These are phyloP conservation scores for Manis pentadactyla DNA, from an alignment of 2,797 vertebrate genomes.

Conservation along the genomic window DNA sequence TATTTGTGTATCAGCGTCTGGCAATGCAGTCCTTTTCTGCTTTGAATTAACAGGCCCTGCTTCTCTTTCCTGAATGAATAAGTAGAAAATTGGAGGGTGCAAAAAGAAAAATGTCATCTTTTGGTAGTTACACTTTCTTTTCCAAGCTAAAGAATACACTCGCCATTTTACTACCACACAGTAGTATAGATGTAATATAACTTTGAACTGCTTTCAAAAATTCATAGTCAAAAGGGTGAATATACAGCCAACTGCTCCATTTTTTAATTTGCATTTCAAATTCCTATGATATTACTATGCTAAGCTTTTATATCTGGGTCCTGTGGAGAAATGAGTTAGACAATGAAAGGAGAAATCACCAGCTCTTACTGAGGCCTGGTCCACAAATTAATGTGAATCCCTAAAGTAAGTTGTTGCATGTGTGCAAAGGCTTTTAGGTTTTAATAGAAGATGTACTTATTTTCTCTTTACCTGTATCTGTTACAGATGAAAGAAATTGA, in stretches of 20 bases:
- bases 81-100: not conserved
- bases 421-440: slow-evolving; percentile 37
- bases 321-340: not conserved
- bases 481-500: slow-evolving; percentile 50
- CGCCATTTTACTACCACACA: not conserved
- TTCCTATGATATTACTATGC: not conserved
- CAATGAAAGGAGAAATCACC: not conserved
- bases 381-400: slow-evolving; percentile 39
- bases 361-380: not conserved
- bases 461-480: slow-evolving; percentile 33
- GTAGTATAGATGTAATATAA: not conserved
- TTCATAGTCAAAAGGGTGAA: not conserved
- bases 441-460: slow-evolving; percentile 10
- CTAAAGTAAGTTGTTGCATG: not conserved
- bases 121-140: not conserved
- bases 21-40: not conserved
- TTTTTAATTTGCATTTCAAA: slow-evolving; percentile 37
- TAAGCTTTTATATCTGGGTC: not conserved
- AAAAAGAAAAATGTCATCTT: not conserved
- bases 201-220: not conserved
- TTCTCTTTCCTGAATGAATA: slow-evolving; percentile 13
- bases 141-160: not conserved
- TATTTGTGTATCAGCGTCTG: not conserved
- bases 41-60: not conserved
- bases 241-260: not conserved